Evolutionary conservation across 2,113 vertebrate genomes (phyloP), one percentile per base, ranked within the genome.

Genomic region (Podarcis raffonei): DNA sequence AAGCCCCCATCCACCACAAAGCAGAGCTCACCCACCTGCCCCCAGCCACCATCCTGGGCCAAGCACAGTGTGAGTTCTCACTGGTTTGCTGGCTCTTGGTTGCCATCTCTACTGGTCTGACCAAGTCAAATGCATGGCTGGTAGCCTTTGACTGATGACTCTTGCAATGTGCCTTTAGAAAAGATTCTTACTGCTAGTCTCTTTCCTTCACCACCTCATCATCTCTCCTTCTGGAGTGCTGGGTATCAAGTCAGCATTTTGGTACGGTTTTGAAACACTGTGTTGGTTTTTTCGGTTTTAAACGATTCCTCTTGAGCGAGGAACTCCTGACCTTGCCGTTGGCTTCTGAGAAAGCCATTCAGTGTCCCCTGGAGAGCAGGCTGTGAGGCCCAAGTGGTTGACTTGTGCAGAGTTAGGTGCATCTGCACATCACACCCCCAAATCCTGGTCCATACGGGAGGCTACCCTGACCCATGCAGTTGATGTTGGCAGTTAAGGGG

Each of bases 341-440:
- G 8, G 6, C 39, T 39, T 82, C 32, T 35, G 59, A 6, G 80
- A n/a, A 22, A 12, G 16, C 32, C 4, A 5, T 37, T 30, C 3
- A 9, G 2, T 8, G n/a, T 27, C 8, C n/a, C 25, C 6, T 6
- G 6, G 37, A 27, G 65, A 39, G 15, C 32, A 30, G 35, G 77
- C 25, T 11, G 3, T 20, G 39, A 27, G 62, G 59, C 39, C 23
- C 12, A 6, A 69, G 35, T 27, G 8, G 25, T 25, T 57, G 13
- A 42, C 27, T 79, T 53, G 4, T 42, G 2, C 0, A 13, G 12
- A 37, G 16, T 18, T 25, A 39, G 32, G 53, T 11, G 18, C 53
- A 32, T 11, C 20, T 32, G 16, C 22, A 35, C 20, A 25, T 5
- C 5, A 2, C 3, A 5, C 1, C 1, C 15, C 3, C 13, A 4